phyloP scores from a whole-genome alignment of 1,140 invertebrate species.

The Hyposmocoma kahamanoa region DNA sequence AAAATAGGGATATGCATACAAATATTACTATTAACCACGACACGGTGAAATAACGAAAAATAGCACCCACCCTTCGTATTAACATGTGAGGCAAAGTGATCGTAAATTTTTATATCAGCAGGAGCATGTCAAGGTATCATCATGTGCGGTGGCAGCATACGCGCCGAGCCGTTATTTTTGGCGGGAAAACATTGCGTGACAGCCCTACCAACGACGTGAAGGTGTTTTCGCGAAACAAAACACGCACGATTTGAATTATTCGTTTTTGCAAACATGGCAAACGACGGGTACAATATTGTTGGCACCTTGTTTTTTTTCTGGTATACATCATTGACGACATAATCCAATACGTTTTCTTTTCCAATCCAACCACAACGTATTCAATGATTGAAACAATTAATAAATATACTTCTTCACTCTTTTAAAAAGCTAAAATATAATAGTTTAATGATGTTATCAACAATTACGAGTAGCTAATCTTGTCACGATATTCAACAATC shows the following conservation, averaged over 20 bases:
- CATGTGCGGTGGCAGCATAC: slow-evolving; percentile 15
- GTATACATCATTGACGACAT: no score
- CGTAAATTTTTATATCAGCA: slow-evolving; percentile 41
- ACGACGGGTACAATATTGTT: no score
- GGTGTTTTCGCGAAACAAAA: slow-evolving; percentile 29
- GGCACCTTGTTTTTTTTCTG: no score
- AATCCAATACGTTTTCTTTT: no score
- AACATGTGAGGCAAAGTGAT: slow-evolving; percentile 30
- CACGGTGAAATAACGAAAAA: background rate
- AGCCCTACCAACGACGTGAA: slow-evolving; percentile 18
- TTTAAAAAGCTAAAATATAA: no score
- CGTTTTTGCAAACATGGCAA: slow-evolving; percentile 16
- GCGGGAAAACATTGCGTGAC: slow-evolving; percentile 30
- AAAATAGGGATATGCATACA: background rate
- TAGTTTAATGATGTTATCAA: no score
- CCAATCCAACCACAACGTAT: no score
- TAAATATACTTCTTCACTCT: no score
- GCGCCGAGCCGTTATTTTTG: slow-evolving; percentile 21
- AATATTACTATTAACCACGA: background rate
- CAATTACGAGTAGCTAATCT: no score
- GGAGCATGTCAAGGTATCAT: slow-evolving; percentile 25
- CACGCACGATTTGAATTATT: slow-evolving; percentile 44
- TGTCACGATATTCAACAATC: no score
- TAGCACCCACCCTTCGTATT: slow-evolving; percentile 18
- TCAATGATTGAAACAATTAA: no score